Evolutionary conservation across 2,888 invertebrate genomes (phyloP).

Genomic region (Galeruca laticollis): DNA sequence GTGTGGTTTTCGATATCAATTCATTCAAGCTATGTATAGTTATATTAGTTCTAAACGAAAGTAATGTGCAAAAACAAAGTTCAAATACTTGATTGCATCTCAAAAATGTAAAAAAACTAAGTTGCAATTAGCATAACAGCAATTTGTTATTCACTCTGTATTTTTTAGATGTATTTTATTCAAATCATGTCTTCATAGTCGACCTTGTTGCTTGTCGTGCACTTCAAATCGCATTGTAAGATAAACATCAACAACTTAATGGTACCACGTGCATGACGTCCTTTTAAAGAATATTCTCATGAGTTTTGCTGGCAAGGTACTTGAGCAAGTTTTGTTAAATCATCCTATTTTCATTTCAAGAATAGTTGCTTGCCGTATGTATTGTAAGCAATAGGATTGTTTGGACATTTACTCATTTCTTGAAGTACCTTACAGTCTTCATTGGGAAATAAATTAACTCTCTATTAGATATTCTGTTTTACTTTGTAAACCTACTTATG

Average conservation of each 20-base stretch:
- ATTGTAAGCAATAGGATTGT: background rate
- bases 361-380: conserved; percentile 1
- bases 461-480: background rate
- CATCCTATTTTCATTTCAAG: conserved; percentile 3
- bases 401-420: background rate
- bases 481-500: background rate
- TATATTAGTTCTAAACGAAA: too few relatives aligned
- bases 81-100: background rate
- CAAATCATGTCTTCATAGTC: background rate
- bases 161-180: conserved; percentile 5
- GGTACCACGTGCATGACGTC: conserved; percentile 9
- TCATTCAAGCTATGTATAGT: too few relatives aligned
- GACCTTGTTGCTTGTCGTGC: conserved; percentile 3
- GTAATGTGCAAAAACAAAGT: background rate
- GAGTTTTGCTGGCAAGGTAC: conserved; percentile 2
- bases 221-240: conserved; percentile 4
- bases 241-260: conserved; percentile 10
- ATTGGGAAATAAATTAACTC: background rate
- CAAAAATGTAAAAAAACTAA: background rate
- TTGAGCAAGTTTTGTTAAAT: background rate
- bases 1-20: too few relatives aligned
- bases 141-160: background rate
- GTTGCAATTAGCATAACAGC: background rate
- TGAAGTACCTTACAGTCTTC: background rate
- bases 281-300: conserved; percentile 9